Conservation (phyloP, 2,797 vertebrate species). For the Clarias laeviceps region DNA sequence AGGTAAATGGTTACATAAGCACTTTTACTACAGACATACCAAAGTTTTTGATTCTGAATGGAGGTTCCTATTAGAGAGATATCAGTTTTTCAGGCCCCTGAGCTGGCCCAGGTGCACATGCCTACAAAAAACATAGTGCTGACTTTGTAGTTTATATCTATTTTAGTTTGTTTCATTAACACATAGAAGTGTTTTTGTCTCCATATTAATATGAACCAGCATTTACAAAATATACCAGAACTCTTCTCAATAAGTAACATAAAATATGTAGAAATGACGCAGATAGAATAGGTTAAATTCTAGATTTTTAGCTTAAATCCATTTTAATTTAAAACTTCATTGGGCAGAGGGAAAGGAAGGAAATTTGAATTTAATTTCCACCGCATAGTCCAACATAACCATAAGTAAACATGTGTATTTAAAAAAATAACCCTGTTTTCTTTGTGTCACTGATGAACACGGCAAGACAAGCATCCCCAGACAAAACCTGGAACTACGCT, state of each 20-base stretch:
- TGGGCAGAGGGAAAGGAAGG: neutral
- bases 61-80: neutral
- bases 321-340: neutral
- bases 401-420: neutral
- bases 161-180: neutral
- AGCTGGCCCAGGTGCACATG: neutral
- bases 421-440: constrained; percentile 11
- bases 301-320: neutral
- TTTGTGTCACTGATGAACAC: constrained; percentile 32
- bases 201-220: neutral
- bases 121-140: neutral
- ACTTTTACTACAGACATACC: neutral
- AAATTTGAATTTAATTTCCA: neutral
- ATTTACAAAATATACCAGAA: neutral
- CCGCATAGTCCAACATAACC: neutral
- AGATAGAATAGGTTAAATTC: neutral
- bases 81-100: neutral
- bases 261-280: neutral
- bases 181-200: neutral
- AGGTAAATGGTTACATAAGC: neutral
- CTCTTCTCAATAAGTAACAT: neutral
- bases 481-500: constrained; percentile 62
- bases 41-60: neutral
- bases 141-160: neutral
- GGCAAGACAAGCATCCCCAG: constrained; percentile 45